phyloP scores from a whole-genome alignment of 2,797 vertebrate species.

The Kryptopterus vitreolus region DNA sequence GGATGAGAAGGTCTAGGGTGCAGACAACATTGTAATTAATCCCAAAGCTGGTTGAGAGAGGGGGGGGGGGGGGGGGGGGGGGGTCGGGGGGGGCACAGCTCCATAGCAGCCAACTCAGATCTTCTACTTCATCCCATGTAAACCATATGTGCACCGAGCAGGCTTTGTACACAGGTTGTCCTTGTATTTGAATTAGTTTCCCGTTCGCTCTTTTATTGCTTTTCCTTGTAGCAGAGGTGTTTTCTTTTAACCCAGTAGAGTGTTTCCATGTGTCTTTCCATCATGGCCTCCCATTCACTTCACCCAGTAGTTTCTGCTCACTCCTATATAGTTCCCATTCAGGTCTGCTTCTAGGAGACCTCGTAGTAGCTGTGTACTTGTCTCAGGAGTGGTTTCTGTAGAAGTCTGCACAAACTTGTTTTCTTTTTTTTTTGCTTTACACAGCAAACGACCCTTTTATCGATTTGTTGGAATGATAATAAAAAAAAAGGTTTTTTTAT shows the following conservation, averaged over 20 bases:
- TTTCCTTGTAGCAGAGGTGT: not conserved
- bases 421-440: slow-evolving; percentile 15
- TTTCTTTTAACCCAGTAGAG: not conserved
- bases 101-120: too few species aligned
- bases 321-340: not conserved
- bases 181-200: not conserved
- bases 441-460: slow-evolving; percentile 36
- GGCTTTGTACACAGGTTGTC: too few species aligned
- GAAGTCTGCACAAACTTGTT: slow-evolving; percentile 33
- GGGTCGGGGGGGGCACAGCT: too few species aligned
- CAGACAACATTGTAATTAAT: too few species aligned
- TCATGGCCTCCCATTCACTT: not conserved
- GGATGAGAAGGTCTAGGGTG: too few species aligned
- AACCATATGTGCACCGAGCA: too few species aligned
- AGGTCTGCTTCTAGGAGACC: slow-evolving; percentile 4
- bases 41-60: too few species aligned
- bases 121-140: too few species aligned
- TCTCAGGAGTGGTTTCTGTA: slow-evolving; percentile 34
- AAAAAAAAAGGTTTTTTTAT: slow-evolving; percentile 5
- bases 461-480: slow-evolving; percentile 37
- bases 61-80: too few species aligned
- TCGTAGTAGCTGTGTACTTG: not conserved
- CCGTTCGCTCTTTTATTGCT: not conserved
- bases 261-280: not conserved
- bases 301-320: not conserved